These are phyloP conservation scores for Polypterus bichir DNA, from an alignment of 2,113 vertebrate genomes.

Conservation along the genomic window DNA sequence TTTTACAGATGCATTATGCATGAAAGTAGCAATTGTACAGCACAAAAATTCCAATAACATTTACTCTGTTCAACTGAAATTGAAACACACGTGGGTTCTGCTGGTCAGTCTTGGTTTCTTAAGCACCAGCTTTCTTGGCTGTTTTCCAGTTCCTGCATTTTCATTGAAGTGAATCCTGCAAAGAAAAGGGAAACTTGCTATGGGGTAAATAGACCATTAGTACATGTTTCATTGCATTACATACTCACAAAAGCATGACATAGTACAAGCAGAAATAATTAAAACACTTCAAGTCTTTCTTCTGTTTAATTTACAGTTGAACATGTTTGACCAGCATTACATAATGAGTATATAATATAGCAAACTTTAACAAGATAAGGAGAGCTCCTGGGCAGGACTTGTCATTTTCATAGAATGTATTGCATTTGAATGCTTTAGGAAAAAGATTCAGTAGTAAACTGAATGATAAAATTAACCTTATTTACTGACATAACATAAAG, in stretches of 20 bases:
- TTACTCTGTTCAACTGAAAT: slow-evolving; percentile 53
- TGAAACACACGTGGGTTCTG: slow-evolving; percentile 32
- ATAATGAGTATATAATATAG: no score
- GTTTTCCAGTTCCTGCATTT: slow-evolving; percentile 44
- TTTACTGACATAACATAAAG: background rate
- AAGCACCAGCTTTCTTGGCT: slow-evolving; percentile 57
- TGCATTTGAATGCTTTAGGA: background rate
- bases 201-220: slow-evolving; percentile 53
- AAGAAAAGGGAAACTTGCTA: slow-evolving; percentile 42
- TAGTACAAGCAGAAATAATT: slow-evolving; percentile 5
- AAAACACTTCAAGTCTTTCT: background rate
- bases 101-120: slow-evolving; percentile 56
- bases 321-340: background rate
- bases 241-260: slow-evolving; percentile 22
- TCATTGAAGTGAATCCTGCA: slow-evolving; percentile 48
- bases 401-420: background rate
- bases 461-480: background rate
- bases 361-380: background rate
- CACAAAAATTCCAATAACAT: slow-evolving; percentile 70
- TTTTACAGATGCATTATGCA: slow-evolving; percentile 65
- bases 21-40: slow-evolving; percentile 80
- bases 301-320: background rate
- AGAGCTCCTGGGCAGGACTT: background rate
- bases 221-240: slow-evolving; percentile 52
- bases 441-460: background rate